These are phyloP conservation scores for Phania funesta DNA, from an alignment of 2,888 invertebrate genomes.

Conservation along the genomic window DNA sequence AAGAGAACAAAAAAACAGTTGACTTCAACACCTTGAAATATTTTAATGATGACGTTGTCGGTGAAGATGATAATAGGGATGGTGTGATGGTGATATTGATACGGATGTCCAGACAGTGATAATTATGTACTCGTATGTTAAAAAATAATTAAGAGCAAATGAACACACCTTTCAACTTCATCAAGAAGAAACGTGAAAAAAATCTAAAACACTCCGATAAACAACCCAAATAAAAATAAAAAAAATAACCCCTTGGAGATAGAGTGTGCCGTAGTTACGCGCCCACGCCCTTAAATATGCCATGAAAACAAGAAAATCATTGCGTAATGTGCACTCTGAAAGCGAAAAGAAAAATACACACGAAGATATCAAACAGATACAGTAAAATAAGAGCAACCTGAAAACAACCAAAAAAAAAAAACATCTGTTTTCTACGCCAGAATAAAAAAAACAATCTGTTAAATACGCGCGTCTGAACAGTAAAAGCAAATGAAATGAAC, in stretches of 20 bases:
- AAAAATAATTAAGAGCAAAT: constrained; percentile 72
- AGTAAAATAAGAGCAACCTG: constrained; percentile 42
- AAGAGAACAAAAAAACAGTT: constrained; percentile 23
- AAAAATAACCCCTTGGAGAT: constrained; percentile 44
- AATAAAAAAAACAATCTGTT: constrained; percentile 62
- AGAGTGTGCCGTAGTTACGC: constrained; percentile 62
- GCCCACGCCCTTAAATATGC: constrained; percentile 67
- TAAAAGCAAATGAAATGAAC: constrained; percentile 30
- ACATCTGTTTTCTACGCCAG: constrained; percentile 68
- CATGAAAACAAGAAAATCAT: constrained; percentile 69
- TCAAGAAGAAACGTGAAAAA: not conserved
- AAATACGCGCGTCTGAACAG: constrained; percentile 43
- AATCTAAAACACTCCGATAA: constrained; percentile 27
- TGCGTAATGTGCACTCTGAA: constrained; percentile 71
- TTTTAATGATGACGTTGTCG: constrained; percentile 36
- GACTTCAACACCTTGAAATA: constrained; percentile 61
- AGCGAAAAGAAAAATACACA: not conserved
- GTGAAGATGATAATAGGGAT: constrained; percentile 2
- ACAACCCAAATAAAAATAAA: constrained; percentile 3
- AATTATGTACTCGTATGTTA: constrained; percentile 46
- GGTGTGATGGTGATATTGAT: constrained; percentile 36
- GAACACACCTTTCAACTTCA: constrained; percentile 65
- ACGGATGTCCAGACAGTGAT: constrained; percentile 49
- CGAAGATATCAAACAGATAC: constrained; percentile 29
- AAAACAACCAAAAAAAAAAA: constrained; percentile 48